These are phyloP conservation scores for Dasypolia templi DNA, from an alignment of 2,888 invertebrate species.

Conservation along the genomic window DNA sequence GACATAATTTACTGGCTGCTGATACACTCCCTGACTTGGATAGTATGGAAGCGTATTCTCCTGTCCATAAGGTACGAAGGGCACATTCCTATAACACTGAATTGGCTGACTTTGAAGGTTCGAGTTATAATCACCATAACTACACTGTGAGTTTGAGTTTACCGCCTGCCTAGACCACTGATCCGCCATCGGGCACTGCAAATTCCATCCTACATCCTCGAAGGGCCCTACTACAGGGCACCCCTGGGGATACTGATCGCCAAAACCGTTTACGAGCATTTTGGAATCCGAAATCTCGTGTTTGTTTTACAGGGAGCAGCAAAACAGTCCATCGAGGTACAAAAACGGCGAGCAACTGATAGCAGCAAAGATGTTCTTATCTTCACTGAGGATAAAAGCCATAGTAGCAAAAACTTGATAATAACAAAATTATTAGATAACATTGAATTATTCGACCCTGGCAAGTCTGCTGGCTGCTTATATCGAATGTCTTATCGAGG, in stretches of 20 bases:
- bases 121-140: constrained; percentile 73
- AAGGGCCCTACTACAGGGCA: constrained; percentile 77
- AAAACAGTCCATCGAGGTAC: constrained; percentile 86
- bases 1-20: constrained; percentile 68
- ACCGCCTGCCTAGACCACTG: constrained; percentile 78
- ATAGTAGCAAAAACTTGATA: constrained; percentile 87
- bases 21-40: constrained; percentile 69
- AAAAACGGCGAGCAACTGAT: constrained; percentile 88
- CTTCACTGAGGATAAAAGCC: constrained; percentile 79
- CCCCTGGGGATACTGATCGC: constrained; percentile 73
- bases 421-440: constrained; percentile 83
- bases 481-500: constrained; percentile 56
- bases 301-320: constrained; percentile 65
- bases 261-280: constrained; percentile 80
- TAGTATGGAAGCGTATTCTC: constrained; percentile 72
- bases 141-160: constrained; percentile 71
- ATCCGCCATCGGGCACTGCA: constrained; percentile 79
- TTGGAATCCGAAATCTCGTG: constrained; percentile 68
- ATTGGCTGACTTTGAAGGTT: constrained; percentile 72
- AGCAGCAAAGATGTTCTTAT: constrained; percentile 86
- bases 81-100: constrained; percentile 78
- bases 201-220: constrained; percentile 79
- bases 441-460: constrained; percentile 72
- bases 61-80: constrained; percentile 68
- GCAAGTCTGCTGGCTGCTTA: constrained; percentile 56